Base-by-base conservation (phyloP, 2,888 invertebrate species). In the Agonopterix subpropinquella region DNA sequence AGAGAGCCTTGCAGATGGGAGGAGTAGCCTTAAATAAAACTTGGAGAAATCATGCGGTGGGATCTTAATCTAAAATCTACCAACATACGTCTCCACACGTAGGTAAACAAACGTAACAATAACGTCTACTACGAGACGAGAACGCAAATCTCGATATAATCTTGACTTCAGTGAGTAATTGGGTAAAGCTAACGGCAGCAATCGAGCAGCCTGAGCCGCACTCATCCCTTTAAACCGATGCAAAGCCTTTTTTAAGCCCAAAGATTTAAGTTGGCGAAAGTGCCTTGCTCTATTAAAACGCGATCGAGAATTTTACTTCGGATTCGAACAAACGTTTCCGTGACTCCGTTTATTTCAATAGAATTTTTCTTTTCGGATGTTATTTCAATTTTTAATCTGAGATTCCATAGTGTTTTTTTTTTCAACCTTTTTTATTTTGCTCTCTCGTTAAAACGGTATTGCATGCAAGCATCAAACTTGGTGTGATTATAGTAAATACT, bases 211-310 rank as follows among this genome's bases (percentile, higher is more conserved):
- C 67, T 77, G 78, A 85, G 82, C 84, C 82, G 67, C 63, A 69
- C 65, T 80, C 77, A 87, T 86, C 86, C 86, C 84, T 85, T 85
- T 83, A 86, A 87, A 87, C 86, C 87, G 70, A 82, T 77, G 76
- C 70, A 84, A 85, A 87, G 87, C 86, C 85, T 86, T 86, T 86
- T 85, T 86, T 85, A 86, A 86, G 86, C 86, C 83, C 67, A 78
- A 83, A 86, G 86, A 81, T 87, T 87, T 84, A 86, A 87, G 86
- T 86, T 87, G 80, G 83, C 74, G 81, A 85, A 86, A 87, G 82
- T 84, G 79, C 76, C 76, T 68, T 72, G 79, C 82, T 87, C 83
- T 85, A 86, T 86, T 85, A 86, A 85, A 85, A 84, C 75, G 73
- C 77, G 74, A 83, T 85, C 77, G 75, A 69, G 74, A 73, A 65